phyloP scores from a whole-genome alignment of 1,140 invertebrate genomes.

The Hylyphantes graminicola region DNA sequence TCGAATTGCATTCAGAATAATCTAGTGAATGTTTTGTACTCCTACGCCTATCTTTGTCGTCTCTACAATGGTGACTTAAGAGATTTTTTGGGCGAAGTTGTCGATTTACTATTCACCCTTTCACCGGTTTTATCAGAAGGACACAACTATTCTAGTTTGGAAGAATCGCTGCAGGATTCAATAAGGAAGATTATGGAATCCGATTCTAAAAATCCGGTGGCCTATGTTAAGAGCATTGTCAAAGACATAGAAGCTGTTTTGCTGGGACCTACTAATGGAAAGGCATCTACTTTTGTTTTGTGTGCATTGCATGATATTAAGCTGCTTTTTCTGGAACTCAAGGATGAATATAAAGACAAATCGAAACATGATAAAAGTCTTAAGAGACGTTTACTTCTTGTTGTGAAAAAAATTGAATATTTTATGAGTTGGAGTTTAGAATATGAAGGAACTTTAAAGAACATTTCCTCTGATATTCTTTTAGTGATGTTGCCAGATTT shows the following conservation, averaged over 20 bases:
- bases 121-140: conserved; percentile 20
- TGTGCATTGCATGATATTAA: conserved; percentile 56
- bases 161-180: conserved; percentile 36
- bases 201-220: not conserved
- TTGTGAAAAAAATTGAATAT: conserved; percentile 40
- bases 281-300: conserved; percentile 21
- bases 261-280: conserved; percentile 42
- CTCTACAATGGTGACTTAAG: conserved; percentile 50
- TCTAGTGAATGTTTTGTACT: conserved; percentile 38
- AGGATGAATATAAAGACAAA: not conserved
- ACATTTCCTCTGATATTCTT: conserved; percentile 33
- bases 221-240: conserved; percentile 38
- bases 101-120: conserved; percentile 13
- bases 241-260: conserved; percentile 17
- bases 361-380: not conserved
- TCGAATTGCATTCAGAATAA: conserved; percentile 44
- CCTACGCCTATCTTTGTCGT: conserved; percentile 36
- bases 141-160: conserved; percentile 27
- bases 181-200: conserved; percentile 31
- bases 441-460: not conserved
- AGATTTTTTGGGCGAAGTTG: conserved; percentile 33
- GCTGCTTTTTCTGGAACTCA: conserved; percentile 25
- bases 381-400: not conserved
- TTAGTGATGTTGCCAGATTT: conserved; percentile 37
- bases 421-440: conserved; percentile 45